phyloP scores from a whole-genome alignment of 2,797 vertebrate genomes.

The Loris lydekkerianus region DNA sequence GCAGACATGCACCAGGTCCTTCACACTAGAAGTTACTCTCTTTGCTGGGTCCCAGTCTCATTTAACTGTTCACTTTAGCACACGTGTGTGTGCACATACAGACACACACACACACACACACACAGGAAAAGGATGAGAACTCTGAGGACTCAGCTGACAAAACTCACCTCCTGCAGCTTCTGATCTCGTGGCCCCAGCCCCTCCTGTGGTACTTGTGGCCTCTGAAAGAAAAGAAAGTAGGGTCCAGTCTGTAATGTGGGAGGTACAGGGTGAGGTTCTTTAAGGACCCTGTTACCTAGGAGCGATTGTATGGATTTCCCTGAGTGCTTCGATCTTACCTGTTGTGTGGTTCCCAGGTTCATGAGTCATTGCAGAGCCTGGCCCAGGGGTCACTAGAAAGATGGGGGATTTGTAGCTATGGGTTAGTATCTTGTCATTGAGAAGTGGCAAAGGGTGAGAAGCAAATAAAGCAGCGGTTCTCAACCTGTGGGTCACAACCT shows the following conservation, averaged over 20 bases:
- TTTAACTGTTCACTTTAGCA: not conserved
- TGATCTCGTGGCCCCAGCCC: accelerated
- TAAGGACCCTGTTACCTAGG: not conserved
- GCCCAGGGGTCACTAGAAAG: not conserved
- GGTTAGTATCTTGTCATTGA: not conserved
- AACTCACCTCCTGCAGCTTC: not conserved
- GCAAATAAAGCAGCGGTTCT: too few species aligned
- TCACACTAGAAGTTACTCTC: not conserved
- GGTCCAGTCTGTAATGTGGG: not conserved
- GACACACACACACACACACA: too few species aligned
- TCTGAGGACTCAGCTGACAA: not conserved
- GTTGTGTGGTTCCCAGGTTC: not conserved
- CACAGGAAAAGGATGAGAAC: not conserved
- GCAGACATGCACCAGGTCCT: not conserved
- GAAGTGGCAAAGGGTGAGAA: not conserved
- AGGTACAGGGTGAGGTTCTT: too few species aligned
- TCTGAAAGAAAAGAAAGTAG: not conserved
- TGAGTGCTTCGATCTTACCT: not conserved
- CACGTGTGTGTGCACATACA: too few species aligned
- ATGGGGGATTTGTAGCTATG: not conserved
- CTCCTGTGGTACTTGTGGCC: not conserved
- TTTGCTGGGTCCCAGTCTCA: not conserved
- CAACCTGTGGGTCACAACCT: too few species aligned
- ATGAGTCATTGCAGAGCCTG: not conserved
- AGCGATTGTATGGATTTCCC: too few species aligned